Conservation (phyloP, 2,888 invertebrate genomes). For the Lissocephala sabroskyi region DNA sequence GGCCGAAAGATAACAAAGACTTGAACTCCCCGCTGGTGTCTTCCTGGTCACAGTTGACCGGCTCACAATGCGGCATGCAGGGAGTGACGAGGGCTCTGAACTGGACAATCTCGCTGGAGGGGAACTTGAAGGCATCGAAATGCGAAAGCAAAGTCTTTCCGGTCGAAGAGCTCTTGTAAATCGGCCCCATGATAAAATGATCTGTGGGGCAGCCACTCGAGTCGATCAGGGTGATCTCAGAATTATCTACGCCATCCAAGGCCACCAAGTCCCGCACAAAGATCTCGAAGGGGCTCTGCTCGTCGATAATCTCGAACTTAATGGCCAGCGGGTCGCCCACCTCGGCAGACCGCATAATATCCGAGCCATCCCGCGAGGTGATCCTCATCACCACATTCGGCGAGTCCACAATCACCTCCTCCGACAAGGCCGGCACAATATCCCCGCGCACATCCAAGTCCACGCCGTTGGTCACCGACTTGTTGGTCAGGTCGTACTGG, state of each 20-base stretch:
- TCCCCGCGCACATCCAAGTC: constrained; percentile 91
- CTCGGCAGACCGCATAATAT: constrained; percentile 89
- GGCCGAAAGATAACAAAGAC: constrained; percentile 86
- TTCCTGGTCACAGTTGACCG: constrained; percentile 89
- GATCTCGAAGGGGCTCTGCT: constrained; percentile 94
- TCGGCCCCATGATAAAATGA: constrained; percentile 93
- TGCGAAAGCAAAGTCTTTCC: constrained; percentile 90
- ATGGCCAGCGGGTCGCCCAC: constrained; percentile 94
- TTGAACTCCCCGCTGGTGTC: constrained; percentile 88
- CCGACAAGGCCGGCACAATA: constrained; percentile 86
- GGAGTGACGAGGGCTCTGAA: constrained; percentile 96
- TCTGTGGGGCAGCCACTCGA: constrained; percentile 94
- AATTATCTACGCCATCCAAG: constrained; percentile 93
- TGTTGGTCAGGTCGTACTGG: constrained; percentile 94
- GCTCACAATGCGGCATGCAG: constrained; percentile 94
- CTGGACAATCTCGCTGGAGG: constrained; percentile 94
- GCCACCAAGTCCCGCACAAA: constrained; percentile 95
- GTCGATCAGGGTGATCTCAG: constrained; percentile 93
- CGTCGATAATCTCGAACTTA: constrained; percentile 92
- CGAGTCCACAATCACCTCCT: constrained; percentile 93
- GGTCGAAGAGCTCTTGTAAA: constrained; percentile 85
- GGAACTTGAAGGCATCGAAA: constrained; percentile 97
- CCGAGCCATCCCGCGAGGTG: constrained; percentile 87
- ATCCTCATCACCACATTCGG: constrained; percentile 96
- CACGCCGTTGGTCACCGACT: constrained; percentile 92